Evolutionary conservation across 2,113 vertebrate species (phyloP).

Genomic region (Dolichallabes microphthalmus): DNA sequence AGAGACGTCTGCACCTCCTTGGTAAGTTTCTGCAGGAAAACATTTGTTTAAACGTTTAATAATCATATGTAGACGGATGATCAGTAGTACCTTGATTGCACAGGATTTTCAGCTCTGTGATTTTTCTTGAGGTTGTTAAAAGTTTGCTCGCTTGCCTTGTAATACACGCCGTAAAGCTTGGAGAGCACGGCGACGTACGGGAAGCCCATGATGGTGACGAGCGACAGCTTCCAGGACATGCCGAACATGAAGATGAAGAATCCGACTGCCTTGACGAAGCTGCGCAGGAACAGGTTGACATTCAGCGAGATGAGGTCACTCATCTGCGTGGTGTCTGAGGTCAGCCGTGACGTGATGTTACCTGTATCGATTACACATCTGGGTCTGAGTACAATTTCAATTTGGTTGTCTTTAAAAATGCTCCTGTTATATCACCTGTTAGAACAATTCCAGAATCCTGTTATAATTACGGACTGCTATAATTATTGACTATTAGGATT

Average conservation of each 20-base stretch:
- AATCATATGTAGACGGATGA: not conserved
- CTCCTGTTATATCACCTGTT: not conserved
- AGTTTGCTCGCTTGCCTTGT: slow-evolving; percentile 77
- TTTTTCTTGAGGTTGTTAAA: not conserved
- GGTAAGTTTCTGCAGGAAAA: slow-evolving; percentile 77
- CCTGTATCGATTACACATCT: slow-evolving; percentile 69
- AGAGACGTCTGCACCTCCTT: slow-evolving; percentile 89
- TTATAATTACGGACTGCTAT: not conserved
- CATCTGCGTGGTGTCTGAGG: slow-evolving; percentile 92
- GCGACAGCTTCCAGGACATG: slow-evolving; percentile 90
- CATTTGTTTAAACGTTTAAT: not conserved
- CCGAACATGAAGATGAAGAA: slow-evolving; percentile 90
- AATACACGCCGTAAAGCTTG: slow-evolving; percentile 87
- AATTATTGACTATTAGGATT: not conserved
- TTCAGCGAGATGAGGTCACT: slow-evolving; percentile 94
- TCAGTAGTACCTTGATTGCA: not conserved
- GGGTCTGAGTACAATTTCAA: not conserved
- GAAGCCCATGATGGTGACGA: slow-evolving; percentile 92
- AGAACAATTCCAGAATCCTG: not conserved
- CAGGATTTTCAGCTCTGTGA: not conserved
- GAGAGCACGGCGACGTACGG: slow-evolving; percentile 90
- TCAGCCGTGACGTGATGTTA: slow-evolving; percentile 92
- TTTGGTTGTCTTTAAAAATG: not conserved
- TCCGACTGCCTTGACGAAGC: slow-evolving; percentile 80
- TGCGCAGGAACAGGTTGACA: slow-evolving; percentile 90